Base-by-base conservation (phyloP, 2,113 vertebrate species). In the Saguinus midas region DNA sequence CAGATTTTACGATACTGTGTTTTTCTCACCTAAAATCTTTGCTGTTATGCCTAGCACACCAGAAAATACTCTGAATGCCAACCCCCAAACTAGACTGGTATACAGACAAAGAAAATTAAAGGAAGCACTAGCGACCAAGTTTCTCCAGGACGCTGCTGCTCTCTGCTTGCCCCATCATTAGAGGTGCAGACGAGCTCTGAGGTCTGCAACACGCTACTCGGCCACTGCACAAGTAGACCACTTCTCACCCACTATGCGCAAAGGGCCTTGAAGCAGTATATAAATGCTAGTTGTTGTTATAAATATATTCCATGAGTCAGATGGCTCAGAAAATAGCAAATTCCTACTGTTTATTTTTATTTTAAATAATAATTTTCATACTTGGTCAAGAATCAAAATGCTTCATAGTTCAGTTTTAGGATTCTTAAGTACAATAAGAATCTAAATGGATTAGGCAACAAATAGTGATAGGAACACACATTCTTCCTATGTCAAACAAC, bases 301-400 rank as follows among this genome's bases (percentile, higher is more conserved):
- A 43, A 87, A 25, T 23, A 23, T 64, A 78, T 57, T 37, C 37
- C 90, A 72, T 37, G 37, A 90, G 45, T 32, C 43, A 86, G n/a
- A 48, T 37, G 72, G 48, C 70, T 84, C n/a, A 66, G 72, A 94
- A 94, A 90, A 23, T 32, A 35, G 16, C 68, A 66, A 7, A 37
- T 57, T 84, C 32, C 55, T 92, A 80, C 4, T 32, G 16, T 9
- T 78, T 89, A 73, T 90, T 92, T 95, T 95, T 91, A 68, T 73
- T 96, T 79, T 68, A 95, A 95, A 68, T 45, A 58, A 23, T 94
- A 68, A 78, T 93, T 90, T 87, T 93, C 50, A 64, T 40, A 83
- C 21, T 35, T 85, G 40, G 78, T 61, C 70, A 90, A 61, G 27
- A 95, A n/a, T 75, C 64, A 88, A 52, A 94, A 90, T 70, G 45